Conservation (phyloP, 2,113 vertebrate genomes). For the Amia ocellicauda region DNA sequence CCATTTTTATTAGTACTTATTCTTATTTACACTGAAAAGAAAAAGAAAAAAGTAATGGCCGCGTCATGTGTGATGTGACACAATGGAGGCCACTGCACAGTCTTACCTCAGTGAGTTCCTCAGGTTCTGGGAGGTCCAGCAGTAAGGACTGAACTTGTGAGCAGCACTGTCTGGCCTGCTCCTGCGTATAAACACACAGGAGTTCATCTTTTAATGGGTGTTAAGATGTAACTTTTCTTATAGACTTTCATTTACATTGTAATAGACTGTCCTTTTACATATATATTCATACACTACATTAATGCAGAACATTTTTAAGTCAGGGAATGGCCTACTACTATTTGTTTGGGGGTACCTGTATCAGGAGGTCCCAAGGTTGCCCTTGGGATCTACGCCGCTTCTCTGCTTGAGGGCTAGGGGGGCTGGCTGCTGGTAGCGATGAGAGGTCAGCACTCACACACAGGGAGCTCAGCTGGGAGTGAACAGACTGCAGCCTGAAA, state of each 20-base stretch:
- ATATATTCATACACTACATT: background rate
- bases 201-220: conserved; percentile 4
- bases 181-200: conserved; percentile 47
- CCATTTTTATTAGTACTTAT: no score
- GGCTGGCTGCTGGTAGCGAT: background rate
- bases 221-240: background rate
- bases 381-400: background rate
- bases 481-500: conserved; percentile 36
- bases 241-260: background rate
- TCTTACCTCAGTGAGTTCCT: conserved; percentile 61
- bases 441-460: conserved; percentile 23
- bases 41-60: background rate
- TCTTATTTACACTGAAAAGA: no score
- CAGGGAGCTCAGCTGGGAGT: conserved; percentile 31
- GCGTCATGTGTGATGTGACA: background rate
- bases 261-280: background rate
- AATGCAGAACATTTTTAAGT: conserved; percentile 17
- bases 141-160: conserved; percentile 66
- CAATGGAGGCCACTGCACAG: background rate
- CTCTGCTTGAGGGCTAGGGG: conserved; percentile 7
- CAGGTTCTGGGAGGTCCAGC: conserved; percentile 30
- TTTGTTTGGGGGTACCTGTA: conserved; percentile 4
- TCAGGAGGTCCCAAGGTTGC: background rate
- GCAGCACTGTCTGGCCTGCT: conserved; percentile 63
- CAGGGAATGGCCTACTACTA: conserved; percentile 6